Evolutionary conservation across 2,888 invertebrate genomes (phyloP).

Genomic region (Sepiola atlantica): DNA sequence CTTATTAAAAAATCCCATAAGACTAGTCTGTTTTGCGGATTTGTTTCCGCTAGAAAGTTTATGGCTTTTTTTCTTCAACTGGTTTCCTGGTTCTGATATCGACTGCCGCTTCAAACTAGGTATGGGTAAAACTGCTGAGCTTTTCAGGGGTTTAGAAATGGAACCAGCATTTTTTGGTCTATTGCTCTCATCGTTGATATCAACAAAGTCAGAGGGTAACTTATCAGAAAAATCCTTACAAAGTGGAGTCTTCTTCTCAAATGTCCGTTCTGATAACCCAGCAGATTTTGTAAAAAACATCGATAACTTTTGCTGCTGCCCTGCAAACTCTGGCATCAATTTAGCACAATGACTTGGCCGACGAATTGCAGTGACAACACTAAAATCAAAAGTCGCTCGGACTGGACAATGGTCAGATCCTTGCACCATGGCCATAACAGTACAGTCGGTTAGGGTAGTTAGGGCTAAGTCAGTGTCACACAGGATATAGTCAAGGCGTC

Average conservation of each 20-base stretch:
- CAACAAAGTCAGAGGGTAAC: background rate
- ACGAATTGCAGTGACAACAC: slow-evolving; percentile 62
- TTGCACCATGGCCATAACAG: slow-evolving; percentile 67
- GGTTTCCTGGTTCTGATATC: background rate
- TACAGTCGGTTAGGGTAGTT: slow-evolving; percentile 63
- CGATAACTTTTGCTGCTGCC: slow-evolving; percentile 72
- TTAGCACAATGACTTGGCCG: slow-evolving; percentile 75
- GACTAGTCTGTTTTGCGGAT: background rate
- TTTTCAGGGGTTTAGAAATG: background rate
- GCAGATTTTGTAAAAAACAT: slow-evolving; percentile 65
- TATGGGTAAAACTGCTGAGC: background rate
- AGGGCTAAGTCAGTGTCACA: slow-evolving; percentile 65
- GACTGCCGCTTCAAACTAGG: background rate
- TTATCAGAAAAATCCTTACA: background rate
- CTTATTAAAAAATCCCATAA: slow-evolving; percentile 39
- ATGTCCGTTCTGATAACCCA: background rate
- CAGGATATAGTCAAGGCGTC: slow-evolving; percentile 77
- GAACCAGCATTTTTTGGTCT: background rate
- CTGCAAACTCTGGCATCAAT: slow-evolving; percentile 76
- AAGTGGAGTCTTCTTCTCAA: background rate
- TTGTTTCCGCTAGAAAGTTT: background rate
- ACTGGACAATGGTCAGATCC: slow-evolving; percentile 79
- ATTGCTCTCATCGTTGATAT: background rate
- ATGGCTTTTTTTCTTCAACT: background rate
- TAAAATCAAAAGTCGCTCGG: slow-evolving; percentile 64